Conservation (phyloP, 2,113 vertebrate species). For the Procapra przewalskii region DNA sequence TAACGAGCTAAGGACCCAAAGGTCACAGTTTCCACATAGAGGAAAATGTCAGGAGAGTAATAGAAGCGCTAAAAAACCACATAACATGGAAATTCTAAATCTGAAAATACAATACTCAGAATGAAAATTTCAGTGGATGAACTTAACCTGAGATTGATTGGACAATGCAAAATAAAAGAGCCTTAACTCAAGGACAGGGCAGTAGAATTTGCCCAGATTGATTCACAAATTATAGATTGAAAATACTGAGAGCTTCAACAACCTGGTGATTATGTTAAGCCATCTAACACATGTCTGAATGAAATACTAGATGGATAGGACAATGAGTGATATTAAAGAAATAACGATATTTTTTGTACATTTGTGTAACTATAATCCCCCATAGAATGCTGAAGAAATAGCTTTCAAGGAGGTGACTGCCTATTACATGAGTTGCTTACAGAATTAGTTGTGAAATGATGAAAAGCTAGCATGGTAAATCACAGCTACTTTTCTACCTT, state of each 20-base stretch:
- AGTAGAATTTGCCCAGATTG: neutral
- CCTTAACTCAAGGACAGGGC: neutral
- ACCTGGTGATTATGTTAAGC: neutral
- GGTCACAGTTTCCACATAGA: neutral
- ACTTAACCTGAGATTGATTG: neutral
- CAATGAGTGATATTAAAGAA: neutral
- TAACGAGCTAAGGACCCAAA: neutral
- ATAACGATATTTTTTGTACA: neutral
- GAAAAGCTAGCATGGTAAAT: neutral
- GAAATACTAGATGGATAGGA: neutral
- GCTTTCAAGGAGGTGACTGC: neutral
- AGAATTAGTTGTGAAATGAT: neutral
- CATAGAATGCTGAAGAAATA: neutral
- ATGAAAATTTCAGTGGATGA: neutral
- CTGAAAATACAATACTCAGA: neutral
- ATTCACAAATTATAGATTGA: neutral
- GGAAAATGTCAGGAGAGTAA: neutral
- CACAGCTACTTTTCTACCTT: slow-evolving; percentile 4
- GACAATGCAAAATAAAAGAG: neutral
- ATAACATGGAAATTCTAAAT: neutral
- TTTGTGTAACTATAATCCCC: neutral
- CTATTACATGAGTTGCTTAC: neutral
- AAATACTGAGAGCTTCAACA: neutral
- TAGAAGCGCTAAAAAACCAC: neutral
- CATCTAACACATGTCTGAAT: neutral